These are phyloP conservation scores for Ornithoptera priamus DNA, from an alignment of 2,888 invertebrate genomes.

Conservation along the genomic window DNA sequence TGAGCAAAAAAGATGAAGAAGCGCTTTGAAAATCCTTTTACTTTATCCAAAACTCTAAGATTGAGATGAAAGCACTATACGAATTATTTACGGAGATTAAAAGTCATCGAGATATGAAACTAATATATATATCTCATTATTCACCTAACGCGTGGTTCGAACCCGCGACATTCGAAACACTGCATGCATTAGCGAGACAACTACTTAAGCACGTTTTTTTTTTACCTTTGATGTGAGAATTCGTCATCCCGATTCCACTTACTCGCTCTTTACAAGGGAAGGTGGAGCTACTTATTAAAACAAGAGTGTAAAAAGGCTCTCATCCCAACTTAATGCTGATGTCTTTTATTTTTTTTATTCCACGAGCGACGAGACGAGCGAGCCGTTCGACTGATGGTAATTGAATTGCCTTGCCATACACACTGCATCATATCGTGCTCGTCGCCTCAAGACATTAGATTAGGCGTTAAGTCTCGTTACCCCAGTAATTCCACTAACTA, in stretches of 20 bases:
- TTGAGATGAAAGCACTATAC: not conserved
- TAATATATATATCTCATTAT: not conserved
- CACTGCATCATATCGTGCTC: too few species aligned
- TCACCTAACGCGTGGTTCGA: not conserved
- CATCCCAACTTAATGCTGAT: not conserved
- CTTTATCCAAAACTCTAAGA: not conserved
- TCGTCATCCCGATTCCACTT: not conserved
- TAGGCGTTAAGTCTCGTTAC: too few species aligned
- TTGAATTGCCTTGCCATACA: too few species aligned
- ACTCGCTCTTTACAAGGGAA: not conserved
- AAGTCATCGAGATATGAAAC: not conserved
- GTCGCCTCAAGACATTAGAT: too few species aligned
- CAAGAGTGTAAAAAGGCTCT: not conserved
- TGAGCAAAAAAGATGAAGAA: too few species aligned
- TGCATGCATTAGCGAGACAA: not conserved
- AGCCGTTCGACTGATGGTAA: too few species aligned
- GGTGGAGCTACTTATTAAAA: not conserved
- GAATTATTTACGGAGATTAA: not conserved
- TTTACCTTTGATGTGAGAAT: not conserved
- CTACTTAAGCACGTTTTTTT: not conserved
- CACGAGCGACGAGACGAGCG: too few species aligned
- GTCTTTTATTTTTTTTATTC: not conserved
- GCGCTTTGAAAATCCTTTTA: too few species aligned
- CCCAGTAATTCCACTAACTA: too few species aligned
- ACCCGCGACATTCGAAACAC: not conserved